These are phyloP conservation scores for Cebidichthys violaceus DNA, from an alignment of 2,113 vertebrate genomes.

Conservation along the genomic window DNA sequence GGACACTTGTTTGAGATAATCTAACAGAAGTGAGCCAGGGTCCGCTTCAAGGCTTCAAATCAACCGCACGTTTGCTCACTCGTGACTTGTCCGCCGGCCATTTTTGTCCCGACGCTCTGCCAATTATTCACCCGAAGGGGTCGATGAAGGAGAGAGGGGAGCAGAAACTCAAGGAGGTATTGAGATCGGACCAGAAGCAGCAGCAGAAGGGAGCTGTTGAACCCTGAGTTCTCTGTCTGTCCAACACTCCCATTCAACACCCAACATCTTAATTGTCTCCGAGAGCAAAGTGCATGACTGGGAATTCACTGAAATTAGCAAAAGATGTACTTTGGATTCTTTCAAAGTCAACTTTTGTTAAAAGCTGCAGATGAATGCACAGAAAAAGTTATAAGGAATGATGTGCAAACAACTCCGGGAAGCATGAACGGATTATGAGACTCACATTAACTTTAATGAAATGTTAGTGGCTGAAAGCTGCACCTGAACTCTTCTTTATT, in stretches of 20 bases:
- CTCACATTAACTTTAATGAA: too few species aligned
- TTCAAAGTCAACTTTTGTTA: not conserved
- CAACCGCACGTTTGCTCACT: conserved; percentile 60
- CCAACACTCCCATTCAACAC: not conserved
- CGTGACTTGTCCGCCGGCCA: conserved; percentile 57
- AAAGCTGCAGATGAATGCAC: not conserved
- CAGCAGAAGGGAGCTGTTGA: conserved; percentile 25
- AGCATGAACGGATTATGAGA: too few species aligned
- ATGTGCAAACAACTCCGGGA: too few species aligned
- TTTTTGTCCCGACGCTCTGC: conserved; percentile 60
- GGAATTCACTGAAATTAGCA: not conserved
- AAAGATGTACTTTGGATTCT: not conserved
- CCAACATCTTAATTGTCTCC: not conserved
- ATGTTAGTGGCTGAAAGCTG: too few species aligned
- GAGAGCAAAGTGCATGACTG: not conserved
- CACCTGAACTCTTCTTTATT: too few species aligned
- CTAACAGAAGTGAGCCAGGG: conserved; percentile 67
- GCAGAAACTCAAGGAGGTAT: not conserved
- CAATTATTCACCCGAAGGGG: conserved; percentile 62
- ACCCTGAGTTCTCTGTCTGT: conserved; percentile 4
- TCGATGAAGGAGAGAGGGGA: too few species aligned
- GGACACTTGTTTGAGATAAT: conserved; percentile 89
- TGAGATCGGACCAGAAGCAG: conserved; percentile 17
- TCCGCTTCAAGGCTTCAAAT: conserved; percentile 67
- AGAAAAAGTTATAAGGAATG: not conserved